A percentile compares a stretch with the other conserved stretches of the same genome.
These are phyloP conservation scores for Pseudoatta argentina DNA, from an alignment of 1,140 invertebrate genomes.

Conservation along the genomic window DNA sequence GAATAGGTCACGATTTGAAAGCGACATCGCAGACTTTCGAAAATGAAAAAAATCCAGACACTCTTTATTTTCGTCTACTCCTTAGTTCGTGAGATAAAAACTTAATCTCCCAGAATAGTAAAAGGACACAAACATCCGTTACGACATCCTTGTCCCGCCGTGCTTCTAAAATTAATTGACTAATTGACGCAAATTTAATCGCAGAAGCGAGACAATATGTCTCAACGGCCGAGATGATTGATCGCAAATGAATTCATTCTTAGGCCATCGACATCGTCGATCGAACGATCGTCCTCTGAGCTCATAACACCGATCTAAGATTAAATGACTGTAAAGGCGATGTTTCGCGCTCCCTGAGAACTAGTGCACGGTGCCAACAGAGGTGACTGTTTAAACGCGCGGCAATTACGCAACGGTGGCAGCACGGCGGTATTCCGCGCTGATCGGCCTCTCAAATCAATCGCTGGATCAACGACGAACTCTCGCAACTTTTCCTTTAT, in stretches of 20 bases:
- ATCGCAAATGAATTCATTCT: constrained; percentile 42
- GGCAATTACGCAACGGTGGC: constrained; percentile 50
- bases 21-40: not conserved
- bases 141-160: not conserved
- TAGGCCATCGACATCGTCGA: constrained; percentile 27
- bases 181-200: constrained; percentile 11
- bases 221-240: not conserved
- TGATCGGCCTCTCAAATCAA: constrained; percentile 52
- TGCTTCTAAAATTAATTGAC: constrained; percentile 14
- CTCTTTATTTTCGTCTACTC: not conserved
- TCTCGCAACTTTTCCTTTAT: constrained; percentile 58
- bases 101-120: not conserved
- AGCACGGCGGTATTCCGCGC: constrained; percentile 50
- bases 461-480: constrained; percentile 25
- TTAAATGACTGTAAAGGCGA: constrained; percentile 45
- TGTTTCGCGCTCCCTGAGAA: constrained; percentile 38
- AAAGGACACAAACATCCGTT: not conserved
- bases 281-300: constrained; percentile 21
- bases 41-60: not conserved
- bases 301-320: constrained; percentile 26
- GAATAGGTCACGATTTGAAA: not conserved
- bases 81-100: not conserved
- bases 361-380: constrained; percentile 47
- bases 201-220: constrained; percentile 23
- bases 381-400: constrained; percentile 45